Percentiles rank a stretch among this genome's conserved stretches.
Evolutionary conservation across 2,113 vertebrate species (phyloP).

Genomic region (Seriola quinqueradiata): DNA sequence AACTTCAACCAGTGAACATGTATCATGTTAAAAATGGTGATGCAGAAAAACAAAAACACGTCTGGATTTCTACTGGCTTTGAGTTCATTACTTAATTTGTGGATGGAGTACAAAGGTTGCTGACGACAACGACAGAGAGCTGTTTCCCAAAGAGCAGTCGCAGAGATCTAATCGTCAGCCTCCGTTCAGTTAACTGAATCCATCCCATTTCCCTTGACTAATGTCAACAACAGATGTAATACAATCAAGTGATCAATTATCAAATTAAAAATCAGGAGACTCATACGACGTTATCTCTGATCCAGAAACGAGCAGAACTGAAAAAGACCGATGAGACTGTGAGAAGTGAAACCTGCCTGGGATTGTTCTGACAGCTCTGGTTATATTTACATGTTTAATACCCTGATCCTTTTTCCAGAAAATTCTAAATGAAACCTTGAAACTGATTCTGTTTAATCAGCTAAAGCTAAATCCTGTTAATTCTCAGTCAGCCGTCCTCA

Average conservation of each 20-base stretch:
- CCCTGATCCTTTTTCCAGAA: too few relatives aligned
- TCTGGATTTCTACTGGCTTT: not conserved
- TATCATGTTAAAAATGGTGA: not conserved
- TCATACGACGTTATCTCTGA: not conserved
- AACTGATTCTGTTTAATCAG: not conserved
- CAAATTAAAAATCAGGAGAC: not conserved
- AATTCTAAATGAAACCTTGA: not conserved
- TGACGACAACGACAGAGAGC: not conserved
- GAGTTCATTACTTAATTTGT: not conserved
- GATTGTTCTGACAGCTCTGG: too few relatives aligned
- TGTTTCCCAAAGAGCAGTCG: not conserved
- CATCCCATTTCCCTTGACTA: not conserved
- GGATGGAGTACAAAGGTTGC: not conserved
- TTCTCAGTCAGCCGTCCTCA: too few relatives aligned
- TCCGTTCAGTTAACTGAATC: not conserved
- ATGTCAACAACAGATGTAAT: not conserved
- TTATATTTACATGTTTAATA: too few relatives aligned
- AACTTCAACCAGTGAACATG: not conserved
- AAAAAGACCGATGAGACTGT: not conserved
- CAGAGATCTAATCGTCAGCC: not conserved
- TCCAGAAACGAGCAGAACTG: not conserved
- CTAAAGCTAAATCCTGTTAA: not conserved
- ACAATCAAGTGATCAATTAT: not conserved
- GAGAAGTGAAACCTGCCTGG: not conserved
- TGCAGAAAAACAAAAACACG: not conserved